Conservation (phyloP, 2,113 vertebrate species). For the Chaetops frenatus region DNA sequence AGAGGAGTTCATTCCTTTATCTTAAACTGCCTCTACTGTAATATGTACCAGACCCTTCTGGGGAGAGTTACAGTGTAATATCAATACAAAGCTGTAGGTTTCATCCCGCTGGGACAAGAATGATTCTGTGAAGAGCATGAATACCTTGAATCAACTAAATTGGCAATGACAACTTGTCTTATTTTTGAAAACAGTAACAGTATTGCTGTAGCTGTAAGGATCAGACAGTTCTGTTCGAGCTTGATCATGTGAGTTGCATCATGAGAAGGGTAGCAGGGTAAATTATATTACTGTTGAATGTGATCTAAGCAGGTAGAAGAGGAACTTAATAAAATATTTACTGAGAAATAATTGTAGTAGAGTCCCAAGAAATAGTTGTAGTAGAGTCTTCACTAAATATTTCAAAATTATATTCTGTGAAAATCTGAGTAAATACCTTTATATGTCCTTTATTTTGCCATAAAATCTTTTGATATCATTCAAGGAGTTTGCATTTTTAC, state of each 20-base stretch:
- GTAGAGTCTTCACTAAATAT: background rate
- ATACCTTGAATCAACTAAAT: background rate
- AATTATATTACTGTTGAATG: background rate
- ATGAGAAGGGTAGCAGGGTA: background rate
- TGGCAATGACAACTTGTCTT: background rate
- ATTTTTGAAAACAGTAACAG: background rate
- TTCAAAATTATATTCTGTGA: background rate
- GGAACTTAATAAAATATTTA: background rate
- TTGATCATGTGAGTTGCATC: background rate
- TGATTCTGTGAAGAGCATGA: background rate
- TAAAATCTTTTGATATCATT: background rate
- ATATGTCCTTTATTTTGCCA: background rate
- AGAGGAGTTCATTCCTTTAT: background rate
- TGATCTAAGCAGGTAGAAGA: background rate
- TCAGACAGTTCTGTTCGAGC: background rate
- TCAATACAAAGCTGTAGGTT: background rate
- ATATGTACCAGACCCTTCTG: accelerated
- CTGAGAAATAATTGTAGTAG: background rate
- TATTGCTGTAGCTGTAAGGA: background rate
- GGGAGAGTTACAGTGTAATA: background rate
- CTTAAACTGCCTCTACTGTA: background rate
- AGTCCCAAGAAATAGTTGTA: background rate
- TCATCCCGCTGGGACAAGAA: background rate
- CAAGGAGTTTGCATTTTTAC: background rate
- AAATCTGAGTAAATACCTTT: background rate